Conservation (phyloP, 2,113 vertebrate species). For the Scytalopus superciliaris region DNA sequence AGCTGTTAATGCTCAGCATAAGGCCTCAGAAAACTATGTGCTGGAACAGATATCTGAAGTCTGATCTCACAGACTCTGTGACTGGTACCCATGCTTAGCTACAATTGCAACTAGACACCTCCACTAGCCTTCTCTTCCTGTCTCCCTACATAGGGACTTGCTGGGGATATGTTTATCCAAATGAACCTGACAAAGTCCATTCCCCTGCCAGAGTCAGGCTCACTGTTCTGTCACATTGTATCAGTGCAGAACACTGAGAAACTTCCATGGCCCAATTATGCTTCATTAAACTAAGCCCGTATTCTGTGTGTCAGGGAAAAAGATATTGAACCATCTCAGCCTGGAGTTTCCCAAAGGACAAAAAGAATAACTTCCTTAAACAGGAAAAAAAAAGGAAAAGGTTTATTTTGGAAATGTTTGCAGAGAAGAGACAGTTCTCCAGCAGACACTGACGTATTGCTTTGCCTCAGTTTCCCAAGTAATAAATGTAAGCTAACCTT, state of each 20-base stretch:
- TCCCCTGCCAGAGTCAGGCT: not conserved
- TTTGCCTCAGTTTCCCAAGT: not conserved
- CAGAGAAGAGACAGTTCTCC: not conserved
- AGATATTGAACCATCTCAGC: not conserved
- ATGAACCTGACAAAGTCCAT: conserved; percentile 4
- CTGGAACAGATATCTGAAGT: not conserved
- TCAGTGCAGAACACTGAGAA: conserved; percentile 8
- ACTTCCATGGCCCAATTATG: conserved; percentile 58
- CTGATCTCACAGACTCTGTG: not conserved
- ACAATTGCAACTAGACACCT: not conserved
- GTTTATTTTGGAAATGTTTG: not conserved
- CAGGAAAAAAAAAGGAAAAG: not conserved
- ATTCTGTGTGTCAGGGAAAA: not conserved
- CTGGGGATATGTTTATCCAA: not conserved
- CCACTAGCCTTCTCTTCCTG: not conserved
- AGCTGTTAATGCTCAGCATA: not conserved
- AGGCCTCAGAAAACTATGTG: not conserved
- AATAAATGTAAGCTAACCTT: not conserved
- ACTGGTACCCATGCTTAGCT: not conserved
- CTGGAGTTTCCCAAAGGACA: not conserved
- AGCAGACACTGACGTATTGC: not conserved
- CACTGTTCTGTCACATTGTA: conserved; percentile 27
- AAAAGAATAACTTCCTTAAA: not conserved
- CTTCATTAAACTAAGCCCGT: conserved; percentile 57
- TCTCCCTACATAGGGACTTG: not conserved